Evolutionary conservation across 2,797 vertebrate genomes (phyloP).

Genomic region (Helicolenus hilgendorfi): DNA sequence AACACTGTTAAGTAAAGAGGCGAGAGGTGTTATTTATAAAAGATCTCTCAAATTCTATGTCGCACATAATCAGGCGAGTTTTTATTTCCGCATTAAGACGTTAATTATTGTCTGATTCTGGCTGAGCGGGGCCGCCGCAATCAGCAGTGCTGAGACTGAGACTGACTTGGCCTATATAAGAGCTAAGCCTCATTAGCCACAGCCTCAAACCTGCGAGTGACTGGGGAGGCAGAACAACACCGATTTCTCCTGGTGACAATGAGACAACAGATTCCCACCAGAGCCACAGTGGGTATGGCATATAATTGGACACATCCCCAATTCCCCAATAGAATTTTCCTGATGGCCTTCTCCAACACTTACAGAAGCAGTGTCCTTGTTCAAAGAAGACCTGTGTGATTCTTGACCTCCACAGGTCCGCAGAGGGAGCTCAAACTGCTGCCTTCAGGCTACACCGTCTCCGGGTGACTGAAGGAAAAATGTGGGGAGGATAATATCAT

Average conservation of each 20-base stretch:
- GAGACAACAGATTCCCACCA: constrained; percentile 64
- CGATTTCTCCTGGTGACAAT: constrained; percentile 75
- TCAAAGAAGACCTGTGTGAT: constrained; percentile 21
- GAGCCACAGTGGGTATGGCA: constrained; percentile 25
- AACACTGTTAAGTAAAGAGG: constrained; percentile 21
- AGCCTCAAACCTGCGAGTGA: constrained; percentile 73
- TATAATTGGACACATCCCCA: constrained; percentile 70
- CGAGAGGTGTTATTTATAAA: constrained; percentile 16
- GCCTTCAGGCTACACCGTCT: neutral
- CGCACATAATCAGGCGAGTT: constrained; percentile 20
- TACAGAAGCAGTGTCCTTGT: neutral
- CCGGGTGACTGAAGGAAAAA: neutral
- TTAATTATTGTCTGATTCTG: constrained; percentile 74
- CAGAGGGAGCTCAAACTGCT: neutral
- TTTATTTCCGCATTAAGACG: constrained; percentile 45
- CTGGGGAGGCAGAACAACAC: constrained; percentile 66
- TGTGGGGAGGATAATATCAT: neutral
- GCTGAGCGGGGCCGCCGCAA: constrained; percentile 52
- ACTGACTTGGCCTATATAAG: constrained; percentile 79
- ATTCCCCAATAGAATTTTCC: constrained; percentile 26
- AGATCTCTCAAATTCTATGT: constrained; percentile 3
- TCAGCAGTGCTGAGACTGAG: constrained; percentile 56
- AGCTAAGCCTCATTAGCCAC: constrained; percentile 84
- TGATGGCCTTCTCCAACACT: constrained; percentile 1
- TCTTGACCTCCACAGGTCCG: constrained; percentile 18